Evolutionary conservation across 2,113 vertebrate species (phyloP).

Genomic region (Leptobrachium leishanense): DNA sequence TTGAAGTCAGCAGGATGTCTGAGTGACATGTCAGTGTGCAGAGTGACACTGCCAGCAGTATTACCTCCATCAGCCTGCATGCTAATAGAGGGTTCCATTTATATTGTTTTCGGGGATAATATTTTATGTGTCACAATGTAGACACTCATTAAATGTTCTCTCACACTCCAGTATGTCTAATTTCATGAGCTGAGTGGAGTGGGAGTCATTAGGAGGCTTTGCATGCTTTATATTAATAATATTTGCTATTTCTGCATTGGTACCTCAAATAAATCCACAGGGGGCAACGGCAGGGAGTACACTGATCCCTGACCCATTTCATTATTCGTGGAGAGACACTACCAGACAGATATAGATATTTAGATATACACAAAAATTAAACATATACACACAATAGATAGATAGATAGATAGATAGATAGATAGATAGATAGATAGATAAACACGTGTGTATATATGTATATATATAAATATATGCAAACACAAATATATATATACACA

Average conservation of each 20-base stretch:
- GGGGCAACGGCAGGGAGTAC: too few species aligned
- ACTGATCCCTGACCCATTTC: too few species aligned
- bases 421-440: slow-evolving; percentile 56
- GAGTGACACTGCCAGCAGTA: slow-evolving; percentile 41
- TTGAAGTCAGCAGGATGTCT: slow-evolving; percentile 54
- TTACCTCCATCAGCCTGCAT: slow-evolving; percentile 25
- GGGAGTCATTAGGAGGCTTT: neutral
- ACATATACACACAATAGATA: neutral
- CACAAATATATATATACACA: neutral
- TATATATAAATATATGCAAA: neutral
- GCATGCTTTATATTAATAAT: slow-evolving; percentile 56
- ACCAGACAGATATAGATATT: neutral
- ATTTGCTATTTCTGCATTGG: slow-evolving; percentile 57
- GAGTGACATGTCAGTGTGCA: slow-evolving; percentile 59
- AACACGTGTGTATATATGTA: slow-evolving; percentile 22
- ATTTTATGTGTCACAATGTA: slow-evolving; percentile 20
- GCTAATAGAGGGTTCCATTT: slow-evolving; percentile 1
- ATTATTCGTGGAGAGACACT: slow-evolving; percentile 52
- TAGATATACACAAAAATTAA: neutral
- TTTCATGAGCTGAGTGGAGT: neutral
- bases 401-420: slow-evolving; percentile 34
- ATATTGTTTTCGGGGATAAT: slow-evolving; percentile 33
- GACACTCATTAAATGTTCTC: slow-evolving; percentile 56
- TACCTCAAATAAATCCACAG: slow-evolving; percentile 42
- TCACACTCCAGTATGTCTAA: slow-evolving; percentile 47